Evolutionary conservation across 2,113 vertebrate species (phyloP), one percentile per base, ranked within the genome.

Genomic region (Protomyctophum bolini): DNA sequence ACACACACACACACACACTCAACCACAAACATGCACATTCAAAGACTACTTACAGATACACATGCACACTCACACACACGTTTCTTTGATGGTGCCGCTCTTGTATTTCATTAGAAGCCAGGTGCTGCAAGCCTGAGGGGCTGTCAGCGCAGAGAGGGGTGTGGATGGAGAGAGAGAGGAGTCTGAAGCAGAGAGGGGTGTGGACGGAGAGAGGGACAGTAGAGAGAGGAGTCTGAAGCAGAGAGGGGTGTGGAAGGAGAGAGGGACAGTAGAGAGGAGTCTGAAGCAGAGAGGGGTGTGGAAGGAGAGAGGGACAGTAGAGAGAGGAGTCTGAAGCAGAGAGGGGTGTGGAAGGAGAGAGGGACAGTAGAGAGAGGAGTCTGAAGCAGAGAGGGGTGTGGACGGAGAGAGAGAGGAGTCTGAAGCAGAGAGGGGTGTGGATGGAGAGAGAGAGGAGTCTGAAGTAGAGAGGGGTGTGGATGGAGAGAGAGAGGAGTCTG

Each of bases 21-120:
- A 57, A 8, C 41, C 62, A 66, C 60, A 70, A 14, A 50, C 59
- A 29, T 14, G 50, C 66, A 70, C 33, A 56, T 2, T 28, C 9
- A 56, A 0, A 65, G 6, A 41, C 33, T 41, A 52, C 9, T 51
- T 6, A 65, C 6, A 10, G 8, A 65, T 8, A 65, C 48, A 51
- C 9, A 51, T 2, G 29, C 15, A 56, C 41, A n/a, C 49, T 59
- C 55, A 12, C 21, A 68, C 64, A 68, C 56, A 61, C 41, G 62
- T 64, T 70, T 61, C 58, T 85, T 80, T 86, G 76, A 88, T 85
- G 71, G 61, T 66, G 29, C 73, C 4, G 12, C 76, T 83, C 79
- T 86, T 86, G 80, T 80, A 79, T 88, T 82, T 89, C 81, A 88
- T 87, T 81, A 85, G 63, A 84, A 78, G 57, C 84, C 86, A 89